Evolutionary conservation across 2,113 vertebrate species (phyloP).

Genomic region (Catharus minimus): DNA sequence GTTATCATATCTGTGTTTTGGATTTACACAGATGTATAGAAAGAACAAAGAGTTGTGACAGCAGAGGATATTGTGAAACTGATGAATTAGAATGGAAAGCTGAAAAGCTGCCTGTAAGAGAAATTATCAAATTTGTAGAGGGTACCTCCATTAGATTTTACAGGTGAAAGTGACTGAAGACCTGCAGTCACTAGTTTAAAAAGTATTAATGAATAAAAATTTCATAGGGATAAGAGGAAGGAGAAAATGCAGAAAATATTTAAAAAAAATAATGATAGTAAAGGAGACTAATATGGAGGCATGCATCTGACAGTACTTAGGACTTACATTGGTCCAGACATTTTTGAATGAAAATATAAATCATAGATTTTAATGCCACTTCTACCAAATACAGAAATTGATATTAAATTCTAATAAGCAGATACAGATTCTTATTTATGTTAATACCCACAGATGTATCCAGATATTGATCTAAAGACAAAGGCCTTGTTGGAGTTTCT

Average conservation of each 20-base stretch:
- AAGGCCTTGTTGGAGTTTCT: background rate
- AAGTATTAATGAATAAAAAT: background rate
- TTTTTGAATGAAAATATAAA: too few relatives aligned
- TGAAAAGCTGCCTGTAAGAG: background rate
- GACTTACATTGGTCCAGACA: background rate
- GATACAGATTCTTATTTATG: background rate
- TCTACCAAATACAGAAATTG: background rate
- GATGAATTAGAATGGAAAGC: background rate
- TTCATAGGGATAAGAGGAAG: background rate
- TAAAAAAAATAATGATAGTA: background rate
- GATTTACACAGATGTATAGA: background rate
- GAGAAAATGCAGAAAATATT: background rate
- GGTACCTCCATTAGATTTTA: background rate
- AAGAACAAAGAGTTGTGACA: background rate
- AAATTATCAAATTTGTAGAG: background rate
- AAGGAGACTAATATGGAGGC: background rate
- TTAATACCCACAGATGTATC: background rate
- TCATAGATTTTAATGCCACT: background rate
- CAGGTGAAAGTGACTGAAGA: background rate
- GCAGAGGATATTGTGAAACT: background rate
- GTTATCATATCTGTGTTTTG: background rate
- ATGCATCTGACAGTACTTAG: background rate
- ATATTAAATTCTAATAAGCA: background rate
- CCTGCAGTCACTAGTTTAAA: background rate
- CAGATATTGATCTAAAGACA: background rate